A percentile compares a stretch with the other conserved stretches of the same genome.
Evolutionary conservation across 37 sponge, comb jelly and placozoan species (phyloP).

Genomic region (Bolinopsis microptera): DNA sequence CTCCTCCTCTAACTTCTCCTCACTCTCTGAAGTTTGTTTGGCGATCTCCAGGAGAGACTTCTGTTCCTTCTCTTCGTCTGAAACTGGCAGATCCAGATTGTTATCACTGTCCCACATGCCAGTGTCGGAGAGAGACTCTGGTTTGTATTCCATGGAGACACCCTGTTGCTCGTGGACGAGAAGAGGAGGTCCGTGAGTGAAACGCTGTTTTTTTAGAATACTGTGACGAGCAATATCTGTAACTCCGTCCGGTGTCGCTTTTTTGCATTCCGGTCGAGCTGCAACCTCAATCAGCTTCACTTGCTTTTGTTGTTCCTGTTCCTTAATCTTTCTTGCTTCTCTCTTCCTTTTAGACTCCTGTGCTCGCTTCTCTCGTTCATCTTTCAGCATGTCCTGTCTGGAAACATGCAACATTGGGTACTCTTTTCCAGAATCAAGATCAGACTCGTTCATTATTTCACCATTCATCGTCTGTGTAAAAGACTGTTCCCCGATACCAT

Average conservation of each 20-base stretch:
- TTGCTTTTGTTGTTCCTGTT: neutral
- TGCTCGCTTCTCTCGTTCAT: constrained; percentile 45
- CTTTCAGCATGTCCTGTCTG: constrained; percentile 22
- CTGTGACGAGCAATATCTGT: neutral
- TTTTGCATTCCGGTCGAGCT: neutral
- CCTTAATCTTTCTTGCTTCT: constrained; percentile 21
- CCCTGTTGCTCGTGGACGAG: constrained; percentile 31
- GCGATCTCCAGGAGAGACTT: constrained; percentile 31
- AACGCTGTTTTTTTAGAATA: neutral
- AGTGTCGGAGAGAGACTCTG: neutral
- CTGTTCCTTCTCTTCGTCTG: neutral
- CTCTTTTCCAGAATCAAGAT: constrained; percentile 62
- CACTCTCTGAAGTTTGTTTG: neutral
- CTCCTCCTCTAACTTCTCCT: neutral
- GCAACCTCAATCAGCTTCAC: constrained; percentile 50
- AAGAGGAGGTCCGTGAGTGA: neutral
- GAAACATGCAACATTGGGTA: constrained; percentile 42
- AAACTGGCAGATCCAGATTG: neutral
- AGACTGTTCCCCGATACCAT: neutral
- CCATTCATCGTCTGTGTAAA: constrained; percentile 37
- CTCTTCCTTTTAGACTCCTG: constrained; percentile 9
- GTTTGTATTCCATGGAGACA: constrained; percentile 48
- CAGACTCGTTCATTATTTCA: neutral
- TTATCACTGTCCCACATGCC: neutral
- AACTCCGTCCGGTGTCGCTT: neutral